A percentile compares a stretch with the other conserved stretches of the same genome.
Conservation (phyloP, 2,888 invertebrate genomes). For the Caenorhabditis sp. region DNA sequence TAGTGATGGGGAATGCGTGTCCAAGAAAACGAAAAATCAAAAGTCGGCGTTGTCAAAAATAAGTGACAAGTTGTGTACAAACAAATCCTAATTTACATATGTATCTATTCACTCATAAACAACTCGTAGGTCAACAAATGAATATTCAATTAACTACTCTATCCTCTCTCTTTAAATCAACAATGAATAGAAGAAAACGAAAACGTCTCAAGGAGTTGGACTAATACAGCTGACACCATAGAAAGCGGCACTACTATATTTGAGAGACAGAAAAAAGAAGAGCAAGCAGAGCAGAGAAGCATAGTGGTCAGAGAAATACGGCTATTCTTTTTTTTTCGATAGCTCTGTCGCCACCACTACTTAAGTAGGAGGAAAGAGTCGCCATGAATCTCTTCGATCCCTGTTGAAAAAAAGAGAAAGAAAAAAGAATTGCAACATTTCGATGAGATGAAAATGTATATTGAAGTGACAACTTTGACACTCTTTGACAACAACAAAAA, state of each 20-base stretch:
- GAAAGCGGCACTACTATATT: background rate
- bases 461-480: background rate
- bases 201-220: background rate
- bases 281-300: background rate
- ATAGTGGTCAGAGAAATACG: background rate
- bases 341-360: background rate
- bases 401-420: background rate
- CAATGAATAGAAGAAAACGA: slow-evolving; percentile 1
- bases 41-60: background rate
- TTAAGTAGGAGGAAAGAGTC: background rate
- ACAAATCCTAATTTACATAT: background rate
- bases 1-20: too few species aligned
- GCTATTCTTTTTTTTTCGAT: background rate
- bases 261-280: background rate
- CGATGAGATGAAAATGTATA: background rate
- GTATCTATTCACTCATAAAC: background rate
- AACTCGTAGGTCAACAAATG: slow-evolving; percentile 1
- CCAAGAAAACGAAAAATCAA: too few species aligned
- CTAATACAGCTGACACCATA: slow-evolving; percentile 1
- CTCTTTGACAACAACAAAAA: background rate
- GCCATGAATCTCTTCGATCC: background rate
- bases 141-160: background rate
- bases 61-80: background rate
- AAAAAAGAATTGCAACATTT: background rate
- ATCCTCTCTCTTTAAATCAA: background rate